Base-by-base conservation (phyloP, 2,797 vertebrate genomes). In the Microhierax caerulescens region DNA sequence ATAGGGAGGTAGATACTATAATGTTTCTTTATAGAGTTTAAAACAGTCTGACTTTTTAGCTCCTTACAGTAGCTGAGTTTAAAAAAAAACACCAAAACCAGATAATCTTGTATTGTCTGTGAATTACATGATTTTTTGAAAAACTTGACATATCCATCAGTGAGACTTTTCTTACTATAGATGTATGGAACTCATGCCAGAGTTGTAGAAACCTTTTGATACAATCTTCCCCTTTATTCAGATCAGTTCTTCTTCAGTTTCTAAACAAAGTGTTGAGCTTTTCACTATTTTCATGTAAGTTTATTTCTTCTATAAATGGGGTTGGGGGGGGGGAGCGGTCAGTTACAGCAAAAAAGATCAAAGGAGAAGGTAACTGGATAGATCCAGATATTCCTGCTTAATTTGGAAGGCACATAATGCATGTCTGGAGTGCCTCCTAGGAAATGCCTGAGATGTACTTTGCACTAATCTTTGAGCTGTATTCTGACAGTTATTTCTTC, bases 401-500 rank as follows among this genome's bases (percentile, higher is more conserved):
- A 97, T 97, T 98, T 97, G 82, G 96, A 97, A 97, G 96, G 95
- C 95, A 94, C 85, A 96, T 96, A 96, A 96, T 93, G 94, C 95
- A 93, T 90, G 94, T 96, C 89, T 97, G 91, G 92, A 97, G 93
- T 96, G 95, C 96, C 94, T 98, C 93, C 96, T 95, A 96, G 94
- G 95, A 97, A 97, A 97, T 97, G 94, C 95, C 95, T 96, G 93
- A 98, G 95, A 95, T 95, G 91, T 94, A 96, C 94, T 98, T 97
- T 95, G 91, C 94, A 94, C 94, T 98, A 97, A 98, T 98, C 97
- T 98, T 97, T 97, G 80, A 93, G 94, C 95, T 96, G 73, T 96
- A 97, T 97, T 97, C 97, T 92, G 92, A 97, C 94, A 96, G 97
- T 97, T 98, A 97, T 97, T 98, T 98, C 95, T 97, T 97, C 95